Evolutionary conservation across 1,140 invertebrate genomes (phyloP).

Genomic region (Eurytemora carolleeae): DNA sequence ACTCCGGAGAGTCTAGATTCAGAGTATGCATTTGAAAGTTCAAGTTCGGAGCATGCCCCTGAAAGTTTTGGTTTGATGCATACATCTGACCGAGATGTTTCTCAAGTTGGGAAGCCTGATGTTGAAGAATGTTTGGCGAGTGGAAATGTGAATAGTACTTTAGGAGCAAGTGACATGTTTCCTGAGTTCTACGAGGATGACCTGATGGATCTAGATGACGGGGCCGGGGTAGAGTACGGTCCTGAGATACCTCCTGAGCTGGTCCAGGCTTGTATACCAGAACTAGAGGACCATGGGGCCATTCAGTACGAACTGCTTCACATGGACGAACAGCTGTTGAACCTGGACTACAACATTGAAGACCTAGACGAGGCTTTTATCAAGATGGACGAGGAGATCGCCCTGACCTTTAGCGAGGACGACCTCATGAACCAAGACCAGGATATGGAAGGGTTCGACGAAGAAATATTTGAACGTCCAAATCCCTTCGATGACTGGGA

Average conservation of each 20-base stretch:
- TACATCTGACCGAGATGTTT: background rate
- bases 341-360: background rate
- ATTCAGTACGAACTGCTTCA: background rate
- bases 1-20: background rate
- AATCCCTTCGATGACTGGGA: too few relatives aligned
- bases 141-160: background rate
- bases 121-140: background rate
- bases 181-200: background rate
- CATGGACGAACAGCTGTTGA: background rate
- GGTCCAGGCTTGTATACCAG: background rate
- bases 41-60: background rate
- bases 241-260: background rate
- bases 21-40: background rate
- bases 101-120: background rate
- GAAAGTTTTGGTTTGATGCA: background rate
- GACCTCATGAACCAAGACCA: background rate
- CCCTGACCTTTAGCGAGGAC: background rate
- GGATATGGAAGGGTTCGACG: too few relatives aligned
- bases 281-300: background rate
- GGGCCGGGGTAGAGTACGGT: background rate
- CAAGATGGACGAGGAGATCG: background rate
- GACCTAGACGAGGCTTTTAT: background rate
- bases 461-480: too few relatives aligned
- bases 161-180: background rate
- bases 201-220: background rate